Base-by-base conservation (phyloP, 1,140 invertebrate species). In the Mamestra configurata region DNA sequence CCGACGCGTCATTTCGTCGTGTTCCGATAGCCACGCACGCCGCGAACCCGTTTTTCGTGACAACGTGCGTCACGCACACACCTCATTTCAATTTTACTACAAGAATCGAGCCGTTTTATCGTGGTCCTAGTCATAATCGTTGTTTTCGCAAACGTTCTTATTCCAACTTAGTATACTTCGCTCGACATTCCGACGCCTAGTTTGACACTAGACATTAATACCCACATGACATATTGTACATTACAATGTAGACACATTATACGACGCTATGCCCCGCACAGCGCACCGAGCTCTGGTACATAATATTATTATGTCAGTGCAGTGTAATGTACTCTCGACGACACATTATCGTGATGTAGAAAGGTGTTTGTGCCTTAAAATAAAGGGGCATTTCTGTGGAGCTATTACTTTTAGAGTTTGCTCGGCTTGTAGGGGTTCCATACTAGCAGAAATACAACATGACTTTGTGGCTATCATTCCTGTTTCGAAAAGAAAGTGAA, bases 41-140 rank as follows among this genome's bases (percentile, higher is more conserved):
- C 80, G 80, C 31, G 7, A 70, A 83, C 82, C 76, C 79, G 80
- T 72, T 80, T 82, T 82, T 82, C 84, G 84, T 86, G 82, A 83
- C 82, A 57, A 66, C 75, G 70, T 80, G 80, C 59, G 80, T 86
- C 84, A 86, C 84, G 84, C 84, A 85, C 81, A 76, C 70, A 79
- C 81, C 72, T 82, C 77, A 86, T 83, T 82, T 86, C 77, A 81
- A 85, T 85, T 83, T 85, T 83, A 83, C 64, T 85, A 80, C 81
- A 82, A 79, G 68, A 76, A 81, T 82, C 43, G 59, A 81, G 78
- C 20, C 70, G 76, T 78, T 81, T 82, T 76, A 73, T 78, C 77
- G 75, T 37, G 55, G 18, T n/a, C 20, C 68, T 70, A 71, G 24
- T 61, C 75, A 24, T 83, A 31, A 77, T 80, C 76, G 82, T 83